Evolutionary conservation across 2,888 invertebrate species (phyloP).

Genomic region (Metellina segmentata): DNA sequence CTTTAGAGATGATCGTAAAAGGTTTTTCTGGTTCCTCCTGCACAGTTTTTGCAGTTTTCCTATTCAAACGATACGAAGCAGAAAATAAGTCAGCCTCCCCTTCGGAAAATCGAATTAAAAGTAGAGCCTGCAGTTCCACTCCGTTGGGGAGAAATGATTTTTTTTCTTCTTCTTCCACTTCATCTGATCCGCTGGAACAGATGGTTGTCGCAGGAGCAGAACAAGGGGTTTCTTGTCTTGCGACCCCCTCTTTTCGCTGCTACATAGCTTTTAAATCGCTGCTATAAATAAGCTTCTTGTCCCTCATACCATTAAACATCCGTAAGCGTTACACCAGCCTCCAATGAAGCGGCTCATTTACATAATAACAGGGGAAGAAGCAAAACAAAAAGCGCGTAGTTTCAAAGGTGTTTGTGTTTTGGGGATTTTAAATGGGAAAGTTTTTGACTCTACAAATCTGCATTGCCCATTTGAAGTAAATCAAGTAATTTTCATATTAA

Average conservation of each 20-base stretch:
- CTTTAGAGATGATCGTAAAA: too few species aligned
- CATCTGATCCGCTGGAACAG: slow-evolving; percentile 63
- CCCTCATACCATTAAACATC: slow-evolving; percentile 9
- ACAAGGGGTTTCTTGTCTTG: slow-evolving; percentile 58
- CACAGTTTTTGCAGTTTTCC: neutral
- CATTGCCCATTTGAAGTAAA: too few species aligned
- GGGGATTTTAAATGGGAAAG: too few species aligned
- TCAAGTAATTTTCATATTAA: too few species aligned
- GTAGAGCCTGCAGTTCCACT: neutral
- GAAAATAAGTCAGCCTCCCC: too few species aligned
- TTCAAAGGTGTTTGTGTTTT: too few species aligned
- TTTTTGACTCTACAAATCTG: too few species aligned
- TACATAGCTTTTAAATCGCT: slow-evolving; percentile 41
- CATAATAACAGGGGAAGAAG: neutral
- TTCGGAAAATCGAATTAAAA: neutral
- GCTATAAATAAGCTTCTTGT: slow-evolving; percentile 60
- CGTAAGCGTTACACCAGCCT: neutral
- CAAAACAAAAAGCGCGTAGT: neutral
- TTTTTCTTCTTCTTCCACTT: slow-evolving; percentile 38
- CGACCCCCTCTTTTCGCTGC: slow-evolving; percentile 39
- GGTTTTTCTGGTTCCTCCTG: neutral
- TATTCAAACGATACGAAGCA: neutral
- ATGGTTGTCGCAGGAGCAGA: slow-evolving; percentile 50
- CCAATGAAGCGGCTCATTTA: slow-evolving; percentile 12
- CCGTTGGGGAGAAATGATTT: neutral